A percentile compares a stretch with the other conserved stretches of the same genome.
These are phyloP conservation scores for Macaria notata DNA, from an alignment of 2,888 invertebrate species.

Conservation along the genomic window DNA sequence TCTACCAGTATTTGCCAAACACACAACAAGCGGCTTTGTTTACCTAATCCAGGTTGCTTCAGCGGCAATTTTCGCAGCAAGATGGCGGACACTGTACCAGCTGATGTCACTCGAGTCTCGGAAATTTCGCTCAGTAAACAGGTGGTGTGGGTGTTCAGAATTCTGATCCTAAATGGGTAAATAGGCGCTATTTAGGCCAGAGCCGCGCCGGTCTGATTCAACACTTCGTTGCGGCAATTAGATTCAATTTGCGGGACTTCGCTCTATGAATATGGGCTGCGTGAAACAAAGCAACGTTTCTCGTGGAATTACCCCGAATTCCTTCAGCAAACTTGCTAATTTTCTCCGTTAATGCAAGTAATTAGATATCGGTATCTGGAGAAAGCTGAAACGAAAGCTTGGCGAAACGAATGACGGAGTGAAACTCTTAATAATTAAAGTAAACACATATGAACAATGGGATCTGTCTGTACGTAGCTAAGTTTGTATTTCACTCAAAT, in stretches of 20 bases:
- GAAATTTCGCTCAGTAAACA: conserved; percentile 61
- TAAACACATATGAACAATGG: conserved; percentile 23
- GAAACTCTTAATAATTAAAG: conserved; percentile 26
- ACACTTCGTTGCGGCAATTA: conserved; percentile 80
- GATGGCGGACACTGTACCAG: conserved; percentile 41
- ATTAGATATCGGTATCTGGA: conserved; percentile 40
- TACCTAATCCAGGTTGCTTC: conserved; percentile 30
- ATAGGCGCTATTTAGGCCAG: conserved; percentile 76
- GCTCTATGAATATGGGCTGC: conserved; percentile 63
- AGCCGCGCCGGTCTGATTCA: conserved; percentile 71
- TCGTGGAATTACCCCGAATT: conserved; percentile 57
- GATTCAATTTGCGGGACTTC: conserved; percentile 73
- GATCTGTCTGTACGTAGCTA: conserved; percentile 23
- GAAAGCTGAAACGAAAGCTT: conserved; percentile 36
- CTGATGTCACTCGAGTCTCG: conserved; percentile 56
- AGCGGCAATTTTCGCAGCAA: conserved; percentile 32
- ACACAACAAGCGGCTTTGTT: conserved; percentile 24
- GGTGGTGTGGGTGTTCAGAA: conserved; percentile 72
- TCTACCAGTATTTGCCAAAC: conserved; percentile 6
- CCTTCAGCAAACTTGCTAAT: conserved; percentile 44
- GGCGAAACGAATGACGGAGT: conserved; percentile 19
- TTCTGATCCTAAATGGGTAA: conserved; percentile 72
- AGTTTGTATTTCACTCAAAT: conserved; percentile 38
- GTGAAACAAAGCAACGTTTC: conserved; percentile 68
- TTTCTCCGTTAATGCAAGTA: conserved; percentile 44